Evolutionary conservation across 1,140 invertebrate species (phyloP).

Genomic region (Nixonia krombeini): DNA sequence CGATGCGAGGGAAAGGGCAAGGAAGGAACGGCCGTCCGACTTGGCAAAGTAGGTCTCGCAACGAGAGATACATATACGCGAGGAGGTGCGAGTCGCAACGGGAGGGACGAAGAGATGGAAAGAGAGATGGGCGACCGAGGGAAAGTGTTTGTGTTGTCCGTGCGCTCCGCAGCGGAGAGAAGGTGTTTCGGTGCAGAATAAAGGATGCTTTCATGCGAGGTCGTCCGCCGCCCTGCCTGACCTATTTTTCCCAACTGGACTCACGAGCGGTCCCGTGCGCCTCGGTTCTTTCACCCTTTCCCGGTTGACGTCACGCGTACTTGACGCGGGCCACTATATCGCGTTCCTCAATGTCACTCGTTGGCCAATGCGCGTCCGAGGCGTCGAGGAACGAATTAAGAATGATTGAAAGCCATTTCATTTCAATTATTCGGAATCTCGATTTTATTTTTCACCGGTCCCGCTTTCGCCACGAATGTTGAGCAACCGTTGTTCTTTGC

Average conservation of each 20-base stretch:
- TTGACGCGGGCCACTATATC: background rate
- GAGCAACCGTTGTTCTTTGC: no score
- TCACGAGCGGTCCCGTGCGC: background rate
- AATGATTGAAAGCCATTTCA: background rate
- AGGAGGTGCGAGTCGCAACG: background rate
- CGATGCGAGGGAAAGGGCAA: conserved; percentile 4
- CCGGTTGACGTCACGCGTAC: conserved; percentile 1
- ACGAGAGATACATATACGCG: background rate
- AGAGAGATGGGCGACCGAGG: background rate
- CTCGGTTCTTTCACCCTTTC: conserved; percentile 6
- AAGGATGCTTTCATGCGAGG: conserved; percentile 10
- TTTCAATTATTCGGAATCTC: conserved; percentile 1
- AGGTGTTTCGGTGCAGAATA: conserved; percentile 6
- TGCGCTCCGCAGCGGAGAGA: background rate
- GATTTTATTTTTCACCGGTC: background rate
- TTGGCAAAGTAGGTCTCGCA: conserved; percentile 7
- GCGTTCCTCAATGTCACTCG: background rate
- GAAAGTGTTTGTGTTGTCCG: conserved; percentile 9
- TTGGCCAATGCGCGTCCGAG: background rate
- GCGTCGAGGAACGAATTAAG: background rate
- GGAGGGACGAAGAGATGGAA: background rate
- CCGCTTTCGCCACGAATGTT: no score
- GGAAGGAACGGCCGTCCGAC: background rate
- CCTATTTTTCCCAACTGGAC: conserved; percentile 4
- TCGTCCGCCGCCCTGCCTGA: conserved; percentile 7